Base-by-base conservation (phyloP, 2,113 vertebrate genomes). In the Alligator sinensis region DNA sequence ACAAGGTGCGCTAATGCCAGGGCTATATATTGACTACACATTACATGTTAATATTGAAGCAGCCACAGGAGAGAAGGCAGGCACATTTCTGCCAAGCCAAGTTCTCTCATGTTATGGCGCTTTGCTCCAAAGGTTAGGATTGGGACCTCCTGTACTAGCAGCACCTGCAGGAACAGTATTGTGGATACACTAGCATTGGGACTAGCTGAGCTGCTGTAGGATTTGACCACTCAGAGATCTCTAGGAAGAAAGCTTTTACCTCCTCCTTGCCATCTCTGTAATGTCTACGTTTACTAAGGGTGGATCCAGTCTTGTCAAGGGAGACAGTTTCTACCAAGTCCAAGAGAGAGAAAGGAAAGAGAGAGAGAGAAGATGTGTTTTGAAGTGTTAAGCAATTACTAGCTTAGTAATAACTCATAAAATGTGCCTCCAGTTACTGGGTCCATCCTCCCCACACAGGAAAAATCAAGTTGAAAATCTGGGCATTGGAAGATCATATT, bases 41-140 rank as follows among this genome's bases (percentile, higher is more conserved):
- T 47, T 38, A 86, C 54, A 90, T 59, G 55, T 59, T 76, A 22
- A 57, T n/a, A 60, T 59, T 22, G 25, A 24, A 0, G 77, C 55
- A 74, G 61, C 58, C 27, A 77, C 21, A 62, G 63, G 4, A 58
- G 68, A 80, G 3, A 47, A 47, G 47, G 47, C 47, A 47, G 47
- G 47, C 47, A 47, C 47, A 47, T 47, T 47, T 47, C 9, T 47
- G 25, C 72, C 89, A 57, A 8, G 57, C 59, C 16, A 9, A 70
- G 59, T 60, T 68, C 16, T 27, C 77, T 92, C 84, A 87, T 91
- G 86, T 95, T 87, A 72, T 75, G 66, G 72, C 47, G 62, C 11
- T 83, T 94, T 25, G 74, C 21, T 87, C 77, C 90, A 95, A 90
- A 87, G 64, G 84, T 90, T 80, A 68, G n/a, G 84, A 86, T 59